phyloP scores from a whole-genome alignment of 2,888 invertebrate species.

The Ditylenchus weischeri region DNA sequence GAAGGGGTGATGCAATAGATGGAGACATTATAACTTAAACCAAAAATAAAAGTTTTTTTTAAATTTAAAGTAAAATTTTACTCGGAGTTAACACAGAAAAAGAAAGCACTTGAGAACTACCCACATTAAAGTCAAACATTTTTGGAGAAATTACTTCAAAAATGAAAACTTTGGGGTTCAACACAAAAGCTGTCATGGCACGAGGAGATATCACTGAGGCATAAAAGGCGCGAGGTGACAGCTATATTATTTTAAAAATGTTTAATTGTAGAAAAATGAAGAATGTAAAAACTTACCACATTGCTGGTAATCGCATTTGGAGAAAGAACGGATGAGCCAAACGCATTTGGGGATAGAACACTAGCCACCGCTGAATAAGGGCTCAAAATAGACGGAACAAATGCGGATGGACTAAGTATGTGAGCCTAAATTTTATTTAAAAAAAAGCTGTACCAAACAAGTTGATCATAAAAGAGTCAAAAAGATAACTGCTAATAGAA shows the following conservation, averaged over 20 bases:
- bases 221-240: slow-evolving; percentile 19
- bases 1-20: slow-evolving; percentile 38
- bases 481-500: too few relatives aligned
- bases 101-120: slow-evolving; percentile 11
- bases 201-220: slow-evolving; percentile 20
- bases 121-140: slow-evolving; percentile 20
- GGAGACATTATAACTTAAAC: slow-evolving; percentile 27
- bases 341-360: slow-evolving; percentile 47
- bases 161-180: slow-evolving; percentile 20
- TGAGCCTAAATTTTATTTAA: not conserved
- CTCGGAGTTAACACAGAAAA: slow-evolving; percentile 21
- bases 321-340: slow-evolving; percentile 13
- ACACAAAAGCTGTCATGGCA: slow-evolving; percentile 13
- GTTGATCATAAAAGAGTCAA: too few relatives aligned
- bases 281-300: slow-evolving; percentile 37
- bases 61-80: not conserved
- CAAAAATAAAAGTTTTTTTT: slow-evolving; percentile 2
- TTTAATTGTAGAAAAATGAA: not conserved
- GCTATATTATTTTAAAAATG: not conserved
- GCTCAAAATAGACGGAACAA: slow-evolving; percentile 15
- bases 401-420: slow-evolving; percentile 20
- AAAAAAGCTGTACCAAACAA: too few relatives aligned
- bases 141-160: slow-evolving; percentile 25
- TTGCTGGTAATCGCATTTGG: slow-evolving; percentile 37
- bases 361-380: slow-evolving; percentile 19